phyloP scores from a whole-genome alignment of 2,113 vertebrate genomes.

The Petroica traversi region DNA sequence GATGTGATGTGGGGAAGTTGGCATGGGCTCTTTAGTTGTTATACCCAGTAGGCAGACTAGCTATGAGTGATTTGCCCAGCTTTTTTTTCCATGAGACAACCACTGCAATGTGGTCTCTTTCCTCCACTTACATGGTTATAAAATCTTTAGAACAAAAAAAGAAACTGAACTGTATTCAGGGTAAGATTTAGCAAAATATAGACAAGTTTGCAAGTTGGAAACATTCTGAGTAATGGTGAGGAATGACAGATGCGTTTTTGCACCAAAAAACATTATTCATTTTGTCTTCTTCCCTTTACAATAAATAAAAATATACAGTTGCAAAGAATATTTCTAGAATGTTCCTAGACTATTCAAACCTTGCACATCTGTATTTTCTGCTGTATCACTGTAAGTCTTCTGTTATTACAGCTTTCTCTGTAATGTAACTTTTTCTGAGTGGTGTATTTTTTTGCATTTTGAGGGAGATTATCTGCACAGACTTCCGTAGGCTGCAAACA shows the following conservation, averaged over 20 bases:
- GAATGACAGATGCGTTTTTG: neutral
- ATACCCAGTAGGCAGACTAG: neutral
- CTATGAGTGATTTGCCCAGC: neutral
- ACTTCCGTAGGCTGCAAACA: neutral
- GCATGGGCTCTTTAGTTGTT: neutral
- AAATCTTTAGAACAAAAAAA: neutral
- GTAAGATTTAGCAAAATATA: neutral
- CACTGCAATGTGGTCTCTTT: neutral
- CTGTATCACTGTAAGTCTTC: neutral
- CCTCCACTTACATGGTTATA: neutral
- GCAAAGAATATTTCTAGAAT: neutral
- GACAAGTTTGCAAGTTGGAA: neutral
- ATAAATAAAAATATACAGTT: neutral
- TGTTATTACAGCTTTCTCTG: neutral
- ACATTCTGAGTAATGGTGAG: neutral
- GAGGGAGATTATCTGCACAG: neutral
- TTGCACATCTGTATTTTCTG: neutral
- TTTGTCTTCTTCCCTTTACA: neutral
- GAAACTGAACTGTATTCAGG: neutral
- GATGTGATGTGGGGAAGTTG: neutral
- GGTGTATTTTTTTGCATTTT: neutral
- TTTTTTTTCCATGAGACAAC: neutral
- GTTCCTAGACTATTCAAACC: neutral
- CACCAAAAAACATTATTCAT: neutral
- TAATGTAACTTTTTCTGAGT: neutral